These are phyloP conservation scores for Mnemiopsis leidyi DNA, from an alignment of 37 sponge, comb jelly and placozoan genomes.

Conservation along the genomic window DNA sequence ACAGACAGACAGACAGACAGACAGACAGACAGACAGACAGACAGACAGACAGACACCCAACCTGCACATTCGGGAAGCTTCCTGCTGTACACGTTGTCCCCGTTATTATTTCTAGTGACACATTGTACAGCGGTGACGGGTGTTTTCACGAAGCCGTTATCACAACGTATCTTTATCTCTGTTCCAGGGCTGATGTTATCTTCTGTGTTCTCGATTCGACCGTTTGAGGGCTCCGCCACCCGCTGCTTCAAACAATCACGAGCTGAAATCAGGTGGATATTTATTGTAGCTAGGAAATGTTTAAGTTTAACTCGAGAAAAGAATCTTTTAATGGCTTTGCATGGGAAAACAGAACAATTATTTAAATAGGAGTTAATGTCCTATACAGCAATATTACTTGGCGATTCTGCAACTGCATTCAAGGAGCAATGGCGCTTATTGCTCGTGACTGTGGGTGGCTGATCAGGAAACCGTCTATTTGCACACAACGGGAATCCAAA, in stretches of 20 bases:
- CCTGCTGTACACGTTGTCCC: not conserved
- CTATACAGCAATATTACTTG: too few relatives aligned
- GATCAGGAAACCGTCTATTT: too few relatives aligned
- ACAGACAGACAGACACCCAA: too few relatives aligned
- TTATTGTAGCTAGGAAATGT: not conserved
- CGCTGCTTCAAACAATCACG: not conserved
- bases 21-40: too few relatives aligned
- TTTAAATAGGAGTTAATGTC: too few relatives aligned
- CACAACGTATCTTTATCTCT: not conserved
- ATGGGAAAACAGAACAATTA: too few relatives aligned
- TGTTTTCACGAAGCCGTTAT: not conserved
- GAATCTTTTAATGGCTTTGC: too few relatives aligned
- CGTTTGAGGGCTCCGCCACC: not conserved
- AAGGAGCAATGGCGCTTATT: too few relatives aligned
- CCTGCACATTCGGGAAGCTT: not conserved
- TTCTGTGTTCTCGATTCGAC: not conserved
- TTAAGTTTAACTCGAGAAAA: not conserved
- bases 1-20: too few relatives aligned
- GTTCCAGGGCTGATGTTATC: not conserved
- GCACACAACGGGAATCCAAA: too few relatives aligned
- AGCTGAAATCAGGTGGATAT: slow-evolving; percentile 12
- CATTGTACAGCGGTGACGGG: not conserved
- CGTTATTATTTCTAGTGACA: not conserved
- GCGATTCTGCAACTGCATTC: too few relatives aligned
- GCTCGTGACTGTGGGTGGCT: too few relatives aligned